Percentiles rank a stretch among this genome's conserved stretches.
Conservation (phyloP, 2,888 invertebrate species). For the Ommatoiulus sabulosus region DNA sequence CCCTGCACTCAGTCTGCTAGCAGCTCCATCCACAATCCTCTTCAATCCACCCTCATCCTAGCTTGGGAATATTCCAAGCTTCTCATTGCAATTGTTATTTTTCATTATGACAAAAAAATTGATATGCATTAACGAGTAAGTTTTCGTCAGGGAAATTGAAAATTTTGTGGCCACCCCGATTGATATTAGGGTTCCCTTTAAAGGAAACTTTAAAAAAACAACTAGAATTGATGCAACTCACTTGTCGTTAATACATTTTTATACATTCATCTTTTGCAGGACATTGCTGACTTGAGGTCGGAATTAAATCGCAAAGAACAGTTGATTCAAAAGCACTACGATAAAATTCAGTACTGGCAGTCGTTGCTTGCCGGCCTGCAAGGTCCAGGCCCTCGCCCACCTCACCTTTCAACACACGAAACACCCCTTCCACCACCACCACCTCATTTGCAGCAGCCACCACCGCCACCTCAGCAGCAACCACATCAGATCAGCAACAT, state of each 20-base stretch:
- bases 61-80: no score
- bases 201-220: no score
- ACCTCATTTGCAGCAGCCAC: slow-evolving; percentile 49
- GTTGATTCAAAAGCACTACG: slow-evolving; percentile 86
- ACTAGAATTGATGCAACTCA: background rate
- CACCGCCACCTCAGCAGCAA: background rate
- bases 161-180: no score
- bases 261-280: slow-evolving; percentile 68
- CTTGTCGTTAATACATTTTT: no score
- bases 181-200: no score
- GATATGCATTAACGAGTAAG: no score
- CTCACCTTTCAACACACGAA: slow-evolving; percentile 50
- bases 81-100: no score
- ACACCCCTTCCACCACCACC: slow-evolving; percentile 51
- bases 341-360: slow-evolving; percentile 93
- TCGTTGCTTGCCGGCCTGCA: slow-evolving; percentile 73
- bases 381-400: slow-evolving; percentile 61
- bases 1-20: no score
- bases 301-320: slow-evolving; percentile 92
- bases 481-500: slow-evolving; percentile 15
- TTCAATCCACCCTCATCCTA: no score
- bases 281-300: slow-evolving; percentile 84
- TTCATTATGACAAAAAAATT: no score
- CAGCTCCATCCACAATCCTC: no score
- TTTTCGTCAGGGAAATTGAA: no score